Percentiles rank a stretch among this genome's conserved stretches.
Evolutionary conservation across 2,113 vertebrate species (phyloP).

Genomic region (Grantiella picta): DNA sequence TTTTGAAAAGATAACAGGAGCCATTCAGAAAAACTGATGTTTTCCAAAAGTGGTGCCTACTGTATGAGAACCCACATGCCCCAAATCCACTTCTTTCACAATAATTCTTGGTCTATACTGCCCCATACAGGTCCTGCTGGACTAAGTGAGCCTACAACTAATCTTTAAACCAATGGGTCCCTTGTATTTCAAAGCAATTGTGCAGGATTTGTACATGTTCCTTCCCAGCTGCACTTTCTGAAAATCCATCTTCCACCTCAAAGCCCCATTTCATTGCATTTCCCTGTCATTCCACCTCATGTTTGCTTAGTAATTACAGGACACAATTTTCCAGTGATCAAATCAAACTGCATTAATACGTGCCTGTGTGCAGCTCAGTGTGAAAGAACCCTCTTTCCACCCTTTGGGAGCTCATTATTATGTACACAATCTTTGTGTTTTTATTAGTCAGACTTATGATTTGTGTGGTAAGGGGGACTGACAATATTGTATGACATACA

Average conservation of each 20-base stretch:
- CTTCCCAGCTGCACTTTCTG: background rate
- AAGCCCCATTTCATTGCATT: slow-evolving; percentile 44
- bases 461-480: slow-evolving; percentile 44
- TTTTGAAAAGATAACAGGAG: background rate
- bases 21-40: background rate
- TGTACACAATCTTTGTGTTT: slow-evolving; percentile 40
- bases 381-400: slow-evolving; percentile 35
- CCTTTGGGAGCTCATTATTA: slow-evolving; percentile 63
- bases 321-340: slow-evolving; percentile 57
- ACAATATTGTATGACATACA: slow-evolving; percentile 53
- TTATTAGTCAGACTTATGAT: slow-evolving; percentile 57
- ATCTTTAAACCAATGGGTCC: background rate
- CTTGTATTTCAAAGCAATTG: background rate
- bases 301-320: slow-evolving; percentile 59
- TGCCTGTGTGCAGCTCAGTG: slow-evolving; percentile 17
- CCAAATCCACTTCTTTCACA: background rate
- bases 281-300: slow-evolving; percentile 12
- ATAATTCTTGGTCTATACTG: slow-evolving; percentile 27
- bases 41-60: background rate
- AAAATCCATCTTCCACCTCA: slow-evolving; percentile 45
- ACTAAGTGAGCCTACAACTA: background rate
- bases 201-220: background rate
- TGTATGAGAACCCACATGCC: background rate
- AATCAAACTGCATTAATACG: slow-evolving; percentile 46
- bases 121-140: slow-evolving; percentile 19